These are phyloP conservation scores for Yponomeuta cagnagella DNA, from an alignment of 2,888 invertebrate genomes.

Conservation along the genomic window DNA sequence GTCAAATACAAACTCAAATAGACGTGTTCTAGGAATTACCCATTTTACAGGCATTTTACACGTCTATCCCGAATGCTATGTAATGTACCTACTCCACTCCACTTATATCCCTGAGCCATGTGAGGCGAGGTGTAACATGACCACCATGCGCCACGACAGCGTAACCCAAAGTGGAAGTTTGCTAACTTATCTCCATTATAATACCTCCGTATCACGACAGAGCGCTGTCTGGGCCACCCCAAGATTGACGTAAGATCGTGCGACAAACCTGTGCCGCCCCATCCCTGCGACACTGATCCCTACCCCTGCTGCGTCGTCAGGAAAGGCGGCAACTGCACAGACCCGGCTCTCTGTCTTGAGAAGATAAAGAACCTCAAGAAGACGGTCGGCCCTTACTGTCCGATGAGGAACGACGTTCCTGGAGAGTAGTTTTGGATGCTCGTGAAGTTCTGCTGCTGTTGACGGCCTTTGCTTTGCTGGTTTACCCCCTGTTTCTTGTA, in stretches of 20 bases:
- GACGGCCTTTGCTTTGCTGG: too few species aligned
- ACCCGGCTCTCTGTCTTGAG: neutral
- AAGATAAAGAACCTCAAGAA: neutral
- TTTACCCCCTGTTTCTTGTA: too few species aligned
- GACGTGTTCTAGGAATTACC: too few species aligned
- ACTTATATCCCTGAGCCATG: too few species aligned
- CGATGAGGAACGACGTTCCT: neutral
- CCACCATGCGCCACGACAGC: too few species aligned
- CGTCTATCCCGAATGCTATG: too few species aligned
- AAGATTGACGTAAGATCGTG: neutral
- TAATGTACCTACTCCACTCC: too few species aligned
- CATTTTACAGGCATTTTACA: too few species aligned
- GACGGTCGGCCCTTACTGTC: neutral
- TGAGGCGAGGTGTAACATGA: too few species aligned
- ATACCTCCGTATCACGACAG: neutral
- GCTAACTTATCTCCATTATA: neutral
- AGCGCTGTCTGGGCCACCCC: neutral
- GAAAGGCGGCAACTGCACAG: neutral
- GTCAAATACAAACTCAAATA: too few species aligned
- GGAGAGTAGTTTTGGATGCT: neutral
- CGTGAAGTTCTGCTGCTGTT: too few species aligned
- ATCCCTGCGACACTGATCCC: neutral
- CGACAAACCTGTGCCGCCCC: neutral
- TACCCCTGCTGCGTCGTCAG: neutral
- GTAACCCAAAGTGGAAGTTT: neutral